Evolutionary conservation across 2,888 invertebrate species (phyloP).

Genomic region (Folsomia manolachei): DNA sequence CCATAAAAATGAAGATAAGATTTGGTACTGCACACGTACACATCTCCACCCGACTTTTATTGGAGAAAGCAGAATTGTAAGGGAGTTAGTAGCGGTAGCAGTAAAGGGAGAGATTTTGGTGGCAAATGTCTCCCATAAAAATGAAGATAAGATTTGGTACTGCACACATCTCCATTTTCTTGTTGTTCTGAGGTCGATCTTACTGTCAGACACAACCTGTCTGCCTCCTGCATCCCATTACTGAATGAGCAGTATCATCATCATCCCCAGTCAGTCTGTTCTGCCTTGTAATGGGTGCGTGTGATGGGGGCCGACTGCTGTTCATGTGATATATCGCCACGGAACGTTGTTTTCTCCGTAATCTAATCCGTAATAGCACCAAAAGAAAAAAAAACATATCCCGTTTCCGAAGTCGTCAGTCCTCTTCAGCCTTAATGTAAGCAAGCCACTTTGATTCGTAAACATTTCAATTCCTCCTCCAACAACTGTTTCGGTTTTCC

Average conservation of each 20-base stretch:
- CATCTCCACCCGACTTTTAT: conserved; percentile 12
- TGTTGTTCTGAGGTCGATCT: too few relatives aligned
- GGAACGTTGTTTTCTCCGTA: neutral
- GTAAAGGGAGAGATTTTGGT: conserved; percentile 5
- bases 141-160: conserved; percentile 20
- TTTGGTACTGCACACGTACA: conserved; percentile 16
- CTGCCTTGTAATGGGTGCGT: neutral
- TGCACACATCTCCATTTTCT: neutral
- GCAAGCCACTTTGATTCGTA: neutral
- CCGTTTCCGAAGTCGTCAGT: neutral
- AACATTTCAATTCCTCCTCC: neutral
- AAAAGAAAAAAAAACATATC: neutral
- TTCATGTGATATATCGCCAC: too few relatives aligned
- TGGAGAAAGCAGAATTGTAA: conserved; percentile 5
- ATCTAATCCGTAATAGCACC: neutral
- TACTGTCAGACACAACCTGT: too few relatives aligned
- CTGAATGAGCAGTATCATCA: neutral
- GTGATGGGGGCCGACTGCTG: neutral
- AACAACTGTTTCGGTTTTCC: neutral
- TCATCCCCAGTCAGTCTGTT: too few relatives aligned
- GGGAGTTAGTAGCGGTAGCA: neutral
- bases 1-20: neutral
- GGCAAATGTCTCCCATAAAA: conserved; percentile 21
- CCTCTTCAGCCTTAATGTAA: too few relatives aligned
- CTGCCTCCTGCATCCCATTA: neutral